phyloP scores from a whole-genome alignment of 64 coral and sea anemone genomes.

The Montipora efflorescens region DNA sequence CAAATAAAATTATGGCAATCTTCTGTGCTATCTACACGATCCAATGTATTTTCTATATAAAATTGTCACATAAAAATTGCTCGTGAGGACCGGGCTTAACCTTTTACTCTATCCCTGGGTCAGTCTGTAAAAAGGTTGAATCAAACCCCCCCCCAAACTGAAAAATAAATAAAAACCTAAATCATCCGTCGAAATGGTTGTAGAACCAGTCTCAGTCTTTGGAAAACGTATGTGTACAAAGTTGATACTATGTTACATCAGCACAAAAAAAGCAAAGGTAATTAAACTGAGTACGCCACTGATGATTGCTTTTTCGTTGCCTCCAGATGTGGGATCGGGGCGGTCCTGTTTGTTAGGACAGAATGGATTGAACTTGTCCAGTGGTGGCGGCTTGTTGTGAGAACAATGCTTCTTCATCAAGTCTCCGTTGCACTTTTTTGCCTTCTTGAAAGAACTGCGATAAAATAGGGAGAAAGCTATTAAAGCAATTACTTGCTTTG shows the following conservation, averaged over 20 bases:
- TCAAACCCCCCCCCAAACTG: no score
- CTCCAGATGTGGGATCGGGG: neutral
- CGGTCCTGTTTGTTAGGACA: neutral
- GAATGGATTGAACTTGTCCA: conserved; percentile 26
- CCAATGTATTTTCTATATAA: no score
- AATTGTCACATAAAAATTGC: no score
- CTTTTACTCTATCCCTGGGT: no score
- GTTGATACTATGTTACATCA: neutral
- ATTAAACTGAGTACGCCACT: neutral
- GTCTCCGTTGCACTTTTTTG: neutral
- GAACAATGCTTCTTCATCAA: neutral
- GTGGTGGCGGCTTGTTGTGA: neutral
- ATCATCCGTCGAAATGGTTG: no score
- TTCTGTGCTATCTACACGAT: no score
- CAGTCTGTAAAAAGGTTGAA: neutral
- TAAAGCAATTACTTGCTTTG: neutral
- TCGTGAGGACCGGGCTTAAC: no score
- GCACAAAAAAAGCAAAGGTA: neutral
- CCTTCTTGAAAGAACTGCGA: neutral
- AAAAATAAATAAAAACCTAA: no score
- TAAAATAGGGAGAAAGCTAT: neutral
- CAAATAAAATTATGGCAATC: no score
- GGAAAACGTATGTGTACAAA: no score
- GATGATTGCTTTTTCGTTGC: neutral
- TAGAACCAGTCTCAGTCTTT: no score